Percentiles rank a stretch among this genome's conserved stretches.
Conservation (phyloP, 1,140 invertebrate genomes). For the Gonatopus flavifemur region DNA sequence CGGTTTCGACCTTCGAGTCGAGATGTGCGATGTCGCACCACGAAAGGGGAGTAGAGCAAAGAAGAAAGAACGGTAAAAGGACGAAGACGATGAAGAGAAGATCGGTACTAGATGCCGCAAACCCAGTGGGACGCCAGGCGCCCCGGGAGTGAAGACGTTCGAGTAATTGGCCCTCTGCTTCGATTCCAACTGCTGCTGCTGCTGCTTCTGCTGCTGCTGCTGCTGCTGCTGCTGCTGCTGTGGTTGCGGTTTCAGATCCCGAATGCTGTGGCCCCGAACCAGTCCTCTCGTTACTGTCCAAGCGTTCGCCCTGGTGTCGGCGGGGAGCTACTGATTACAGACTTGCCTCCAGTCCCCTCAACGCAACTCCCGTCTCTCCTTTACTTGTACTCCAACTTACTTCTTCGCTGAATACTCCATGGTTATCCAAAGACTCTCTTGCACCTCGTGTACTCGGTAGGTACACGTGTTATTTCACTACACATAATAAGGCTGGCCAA, state of each 20-base stretch:
- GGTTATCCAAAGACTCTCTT: constrained; percentile 10
- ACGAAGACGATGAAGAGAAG: not conserved
- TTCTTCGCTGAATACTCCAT: constrained; percentile 2
- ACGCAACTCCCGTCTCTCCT: not conserved
- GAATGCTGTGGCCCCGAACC: constrained; percentile 24
- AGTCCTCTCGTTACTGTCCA: constrained; percentile 28
- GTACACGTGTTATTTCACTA: constrained; percentile 32
- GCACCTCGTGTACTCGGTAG: constrained; percentile 19
- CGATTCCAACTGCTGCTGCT: constrained; percentile 31
- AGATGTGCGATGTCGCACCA: constrained; percentile 17
- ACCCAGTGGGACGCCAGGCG: constrained; percentile 38
- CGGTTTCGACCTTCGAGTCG: not conserved
- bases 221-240: constrained; percentile 17
- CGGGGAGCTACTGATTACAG: constrained; percentile 39
- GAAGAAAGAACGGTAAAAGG: not conserved
- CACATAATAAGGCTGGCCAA: constrained; percentile 26
- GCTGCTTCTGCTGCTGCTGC: constrained; percentile 32
- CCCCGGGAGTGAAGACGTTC: constrained; percentile 43
- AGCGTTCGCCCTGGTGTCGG: constrained; percentile 24
- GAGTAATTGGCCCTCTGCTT: constrained; percentile 41
- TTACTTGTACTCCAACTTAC: not conserved
- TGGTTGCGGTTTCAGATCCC: too few species aligned
- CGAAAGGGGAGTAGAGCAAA: constrained; percentile 2
- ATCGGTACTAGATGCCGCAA: constrained; percentile 33
- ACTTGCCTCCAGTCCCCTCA: constrained; percentile 19